Base-by-base conservation (phyloP, 37 sponge, comb jelly and placozoan species). In the Sycon ciliatum region DNA sequence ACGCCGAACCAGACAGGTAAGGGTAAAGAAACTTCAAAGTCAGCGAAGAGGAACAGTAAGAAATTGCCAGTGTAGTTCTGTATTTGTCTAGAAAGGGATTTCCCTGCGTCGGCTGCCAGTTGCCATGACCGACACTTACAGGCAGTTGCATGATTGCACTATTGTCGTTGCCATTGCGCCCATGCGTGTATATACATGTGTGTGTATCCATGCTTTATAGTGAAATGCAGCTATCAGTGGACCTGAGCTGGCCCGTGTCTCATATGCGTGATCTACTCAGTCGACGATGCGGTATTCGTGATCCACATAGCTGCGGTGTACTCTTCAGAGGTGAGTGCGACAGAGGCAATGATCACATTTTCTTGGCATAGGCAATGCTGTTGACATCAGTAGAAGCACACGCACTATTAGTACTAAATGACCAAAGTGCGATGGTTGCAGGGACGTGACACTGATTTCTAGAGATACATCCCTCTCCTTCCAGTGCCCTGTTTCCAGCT, bases 171-270 rank as follows among this genome's bases (percentile, higher is more conserved):
- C n/a, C n/a, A n/a, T n/a, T n/a, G n/a, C n/a, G n/a, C n/a, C n/a
- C n/a, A n/a, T n/a, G n/a, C n/a, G n/a, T n/a, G n/a, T n/a, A n/a
- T n/a, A n/a, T n/a, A n/a, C n/a, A n/a, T n/a, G n/a, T n/a, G n/a
- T n/a, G n/a, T n/a, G n/a, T n/a, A n/a, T n/a, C n/a, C n/a, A 46
- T 46, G 18, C 13, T 46, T 46, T 46, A 46, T 13, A 46, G 13
- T 57, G 7, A 31, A 1, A 30, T 60, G 2, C 64, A 71, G 4
- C 1, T 81, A 32, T 53, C 37, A 22, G 78, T 88, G 46, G 95
- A 94, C 57, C 86, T 89, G 76, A 94, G 95, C 56, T 69, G 69
- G 65, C 85, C 95, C 3, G 72, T 76, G 34, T 58, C 61, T 34
- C 70, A 80, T 6, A 32, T 94, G 38, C 70, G 82, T 29, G 82